These are phyloP conservation scores for Scytalopus superciliaris DNA, from an alignment of 2,113 vertebrate genomes.

Conservation along the genomic window DNA sequence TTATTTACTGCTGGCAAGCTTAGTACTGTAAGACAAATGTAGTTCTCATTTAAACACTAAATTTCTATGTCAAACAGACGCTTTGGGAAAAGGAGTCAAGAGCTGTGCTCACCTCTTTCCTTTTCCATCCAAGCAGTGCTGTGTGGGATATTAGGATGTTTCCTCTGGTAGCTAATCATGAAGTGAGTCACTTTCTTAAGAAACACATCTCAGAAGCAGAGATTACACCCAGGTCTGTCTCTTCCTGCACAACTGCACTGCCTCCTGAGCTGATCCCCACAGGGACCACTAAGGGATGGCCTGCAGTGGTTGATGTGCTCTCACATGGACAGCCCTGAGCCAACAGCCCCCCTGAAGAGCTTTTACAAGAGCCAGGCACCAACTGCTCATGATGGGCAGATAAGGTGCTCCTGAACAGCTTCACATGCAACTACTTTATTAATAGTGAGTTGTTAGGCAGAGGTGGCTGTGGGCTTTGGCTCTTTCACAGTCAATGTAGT, in stretches of 20 bases:
- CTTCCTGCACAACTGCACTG: background rate
- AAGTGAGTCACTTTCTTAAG: rapidly evolving
- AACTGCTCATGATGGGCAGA: background rate
- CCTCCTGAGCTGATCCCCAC: background rate
- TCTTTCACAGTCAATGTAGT: background rate
- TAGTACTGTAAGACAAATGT: background rate
- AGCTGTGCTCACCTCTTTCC: background rate
- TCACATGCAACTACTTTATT: background rate
- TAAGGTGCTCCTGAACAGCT: background rate
- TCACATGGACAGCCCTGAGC: background rate
- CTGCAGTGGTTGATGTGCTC: background rate
- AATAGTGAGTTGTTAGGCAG: too few species aligned
- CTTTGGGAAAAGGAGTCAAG: background rate
- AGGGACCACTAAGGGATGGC: rapidly evolving
- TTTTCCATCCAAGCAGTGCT: background rate
- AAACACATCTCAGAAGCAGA: background rate
- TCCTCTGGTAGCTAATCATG: background rate
- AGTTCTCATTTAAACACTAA: background rate
- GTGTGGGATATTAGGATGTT: background rate
- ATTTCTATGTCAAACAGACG: background rate
- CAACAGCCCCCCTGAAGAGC: background rate
- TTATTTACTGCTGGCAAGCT: background rate
- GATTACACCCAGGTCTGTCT: background rate
- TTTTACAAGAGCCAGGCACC: background rate
- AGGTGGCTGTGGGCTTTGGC: background rate